phyloP scores from a whole-genome alignment of 2,888 invertebrate genomes.

The Macaria notata region DNA sequence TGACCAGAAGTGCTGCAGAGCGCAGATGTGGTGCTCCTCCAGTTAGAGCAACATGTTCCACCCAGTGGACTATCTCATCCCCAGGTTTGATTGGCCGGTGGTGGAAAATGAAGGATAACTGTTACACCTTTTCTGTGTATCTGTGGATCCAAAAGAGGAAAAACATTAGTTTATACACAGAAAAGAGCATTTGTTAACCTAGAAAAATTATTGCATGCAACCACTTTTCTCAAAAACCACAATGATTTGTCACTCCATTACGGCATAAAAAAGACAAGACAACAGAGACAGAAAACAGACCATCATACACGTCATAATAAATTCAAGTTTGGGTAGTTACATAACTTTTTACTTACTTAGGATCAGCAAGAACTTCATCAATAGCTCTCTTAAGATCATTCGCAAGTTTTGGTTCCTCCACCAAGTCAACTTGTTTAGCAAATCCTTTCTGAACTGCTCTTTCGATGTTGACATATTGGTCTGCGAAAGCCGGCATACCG shows the following conservation, averaged over 20 bases:
- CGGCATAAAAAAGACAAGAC: too few species aligned
- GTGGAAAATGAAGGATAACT: conserved; percentile 50
- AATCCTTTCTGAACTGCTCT: conserved; percentile 51
- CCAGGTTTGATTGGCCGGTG: conserved; percentile 79
- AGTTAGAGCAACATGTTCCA: conserved; percentile 84
- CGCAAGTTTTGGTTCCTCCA: conserved; percentile 7
- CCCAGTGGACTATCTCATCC: conserved; percentile 85
- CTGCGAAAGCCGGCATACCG: conserved; percentile 55
- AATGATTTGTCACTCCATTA: too few species aligned
- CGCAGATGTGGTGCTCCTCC: conserved; percentile 78
- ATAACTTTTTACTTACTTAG: conserved; percentile 40
- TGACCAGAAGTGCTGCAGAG: conserved; percentile 48
- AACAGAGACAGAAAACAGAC: too few species aligned
- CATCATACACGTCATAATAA: too few species aligned
- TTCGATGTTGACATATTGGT: conserved; percentile 53
- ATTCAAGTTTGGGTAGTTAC: too few species aligned
- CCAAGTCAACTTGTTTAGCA: conserved; percentile 45
- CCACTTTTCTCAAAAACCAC: too few species aligned
- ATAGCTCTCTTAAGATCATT: conserved; percentile 44
- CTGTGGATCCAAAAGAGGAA: conserved; percentile 33
- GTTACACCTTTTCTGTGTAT: conserved; percentile 42
- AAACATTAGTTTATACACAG: too few species aligned
- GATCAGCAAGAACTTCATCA: conserved; percentile 42
- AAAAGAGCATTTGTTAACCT: too few species aligned
- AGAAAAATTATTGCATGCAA: background rate